Percentiles rank a stretch among this genome's conserved stretches.
These are phyloP conservation scores for Dryoscopus gambensis DNA, from an alignment of 2,113 vertebrate species.

Conservation along the genomic window DNA sequence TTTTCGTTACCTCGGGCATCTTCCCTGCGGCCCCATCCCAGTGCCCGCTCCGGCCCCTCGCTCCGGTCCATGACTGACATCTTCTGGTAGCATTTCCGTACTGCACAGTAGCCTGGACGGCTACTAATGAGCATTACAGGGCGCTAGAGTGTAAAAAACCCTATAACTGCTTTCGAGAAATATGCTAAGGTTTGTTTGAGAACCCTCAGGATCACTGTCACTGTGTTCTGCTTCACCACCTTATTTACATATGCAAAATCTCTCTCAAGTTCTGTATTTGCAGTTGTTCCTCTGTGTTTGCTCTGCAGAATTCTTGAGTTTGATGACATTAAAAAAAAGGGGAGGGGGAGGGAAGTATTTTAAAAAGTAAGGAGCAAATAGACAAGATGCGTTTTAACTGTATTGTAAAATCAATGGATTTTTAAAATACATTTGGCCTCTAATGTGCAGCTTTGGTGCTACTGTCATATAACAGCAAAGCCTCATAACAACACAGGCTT, in stretches of 20 bases:
- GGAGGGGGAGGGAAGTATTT: rapidly evolving
- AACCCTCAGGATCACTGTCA: neutral
- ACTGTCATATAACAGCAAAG: neutral
- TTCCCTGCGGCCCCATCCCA: neutral
- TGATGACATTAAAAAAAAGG: neutral
- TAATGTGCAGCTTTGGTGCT: neutral
- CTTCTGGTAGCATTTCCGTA: slow-evolving; percentile 56
- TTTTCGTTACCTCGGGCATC: neutral
- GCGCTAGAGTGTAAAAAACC: neutral
- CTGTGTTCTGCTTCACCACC: neutral
- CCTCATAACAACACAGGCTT: neutral
- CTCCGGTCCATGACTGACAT: slow-evolving; percentile 63
- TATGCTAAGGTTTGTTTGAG: neutral
- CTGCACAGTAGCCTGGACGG: neutral
- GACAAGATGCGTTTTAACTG: neutral
- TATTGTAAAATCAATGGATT: neutral
- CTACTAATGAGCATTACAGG: neutral
- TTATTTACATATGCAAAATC: neutral
- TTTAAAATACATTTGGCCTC: neutral
- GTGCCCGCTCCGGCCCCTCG: rapidly evolving
- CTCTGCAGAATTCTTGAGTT: neutral
- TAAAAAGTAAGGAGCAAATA: neutral
- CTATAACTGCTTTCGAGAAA: neutral
- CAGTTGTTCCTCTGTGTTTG: neutral
- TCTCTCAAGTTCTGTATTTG: neutral